Conservation (phyloP, 1,140 invertebrate genomes). For the Metopolophium dirhodum region DNA sequence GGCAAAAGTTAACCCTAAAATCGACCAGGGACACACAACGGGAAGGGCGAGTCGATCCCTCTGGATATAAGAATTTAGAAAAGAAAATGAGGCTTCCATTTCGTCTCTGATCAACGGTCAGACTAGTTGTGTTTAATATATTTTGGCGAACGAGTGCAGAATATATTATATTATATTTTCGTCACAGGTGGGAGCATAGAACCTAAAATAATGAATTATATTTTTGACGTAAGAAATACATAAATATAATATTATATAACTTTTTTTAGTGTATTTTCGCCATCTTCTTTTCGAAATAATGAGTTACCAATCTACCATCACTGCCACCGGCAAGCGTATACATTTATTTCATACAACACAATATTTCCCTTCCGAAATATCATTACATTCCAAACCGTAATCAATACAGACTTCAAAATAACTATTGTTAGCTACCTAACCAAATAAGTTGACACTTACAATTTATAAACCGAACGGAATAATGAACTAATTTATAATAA, state of each 20-base stretch:
- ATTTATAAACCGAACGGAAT: too few species aligned
- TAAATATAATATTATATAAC: background rate
- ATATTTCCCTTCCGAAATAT: background rate
- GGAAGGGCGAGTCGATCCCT: background rate
- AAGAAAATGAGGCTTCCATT: background rate
- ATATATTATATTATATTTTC: conserved; percentile 3
- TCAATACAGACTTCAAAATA: too few species aligned
- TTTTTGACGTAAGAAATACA: background rate
- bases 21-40: background rate
- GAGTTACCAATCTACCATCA: background rate
- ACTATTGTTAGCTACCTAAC: too few species aligned
- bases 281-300: too few species aligned
- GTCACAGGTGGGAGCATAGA: background rate
- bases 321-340: background rate
- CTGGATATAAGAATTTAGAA: background rate
- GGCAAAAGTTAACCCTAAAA: background rate
- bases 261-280: background rate
- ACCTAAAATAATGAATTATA: background rate
- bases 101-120: background rate
- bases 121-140: background rate
- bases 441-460: too few species aligned
- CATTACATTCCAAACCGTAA: too few species aligned
- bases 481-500: too few species aligned
- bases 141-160: background rate
- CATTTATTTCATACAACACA: background rate